Percentiles rank a stretch among this genome's conserved stretches.
Conservation (phyloP, 30 jellyfish, hydroid and myxozoan genomes). For the Aurelia sp. region DNA sequence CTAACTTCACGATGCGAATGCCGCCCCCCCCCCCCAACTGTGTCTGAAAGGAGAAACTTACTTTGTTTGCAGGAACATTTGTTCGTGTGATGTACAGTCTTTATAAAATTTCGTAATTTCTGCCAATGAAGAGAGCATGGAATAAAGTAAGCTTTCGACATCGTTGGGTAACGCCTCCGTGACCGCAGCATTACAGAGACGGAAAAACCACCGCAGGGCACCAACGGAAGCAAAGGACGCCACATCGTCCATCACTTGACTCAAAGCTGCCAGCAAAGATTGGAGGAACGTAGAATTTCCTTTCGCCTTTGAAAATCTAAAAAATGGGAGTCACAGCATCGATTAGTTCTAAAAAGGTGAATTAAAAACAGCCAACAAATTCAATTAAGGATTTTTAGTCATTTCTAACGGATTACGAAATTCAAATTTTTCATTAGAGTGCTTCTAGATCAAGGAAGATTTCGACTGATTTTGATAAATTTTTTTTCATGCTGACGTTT, state of each 20-base stretch:
- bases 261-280: slow-evolving; percentile 20
- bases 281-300: slow-evolving; percentile 1
- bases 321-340: neutral
- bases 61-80: slow-evolving; percentile 61
- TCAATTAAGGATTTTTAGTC: too few relatives aligned
- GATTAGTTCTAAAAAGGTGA: neutral
- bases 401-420: too few relatives aligned
- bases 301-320: slow-evolving; percentile 15
- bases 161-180: slow-evolving; percentile 1
- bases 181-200: slow-evolving; percentile 48
- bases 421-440: too few relatives aligned
- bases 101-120: slow-evolving; percentile 15
- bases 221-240: slow-evolving; percentile 69
- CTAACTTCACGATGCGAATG: too few relatives aligned
- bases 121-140: slow-evolving; percentile 40
- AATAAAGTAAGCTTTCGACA: slow-evolving; percentile 10
- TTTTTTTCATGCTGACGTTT: too few relatives aligned
- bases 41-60: neutral
- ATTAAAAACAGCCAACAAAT: too few relatives aligned
- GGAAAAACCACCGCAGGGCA: slow-evolving; percentile 87
- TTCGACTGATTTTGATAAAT: too few relatives aligned
- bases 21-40: too few relatives aligned
- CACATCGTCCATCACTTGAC: slow-evolving; percentile 5
- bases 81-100: slow-evolving; percentile 28
- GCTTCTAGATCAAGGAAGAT: too few relatives aligned